phyloP scores from a whole-genome alignment of 2,113 vertebrate species.

The Crotalus helleri region DNA sequence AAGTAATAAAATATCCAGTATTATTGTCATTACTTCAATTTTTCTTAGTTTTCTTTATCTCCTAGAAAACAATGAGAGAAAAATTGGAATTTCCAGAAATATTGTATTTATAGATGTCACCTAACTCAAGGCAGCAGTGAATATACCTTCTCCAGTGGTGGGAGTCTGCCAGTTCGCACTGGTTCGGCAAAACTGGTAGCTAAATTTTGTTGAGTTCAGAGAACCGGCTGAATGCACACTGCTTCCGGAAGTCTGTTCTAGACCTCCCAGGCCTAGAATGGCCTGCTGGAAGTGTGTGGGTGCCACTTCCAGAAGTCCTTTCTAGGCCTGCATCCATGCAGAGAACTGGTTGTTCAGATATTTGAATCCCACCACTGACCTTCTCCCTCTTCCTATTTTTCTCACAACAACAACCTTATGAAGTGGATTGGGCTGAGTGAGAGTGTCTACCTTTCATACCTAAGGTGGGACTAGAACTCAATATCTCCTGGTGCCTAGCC shows the following conservation, averaged over 20 bases:
- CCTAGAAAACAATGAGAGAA: neutral
- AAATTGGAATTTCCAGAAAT: neutral
- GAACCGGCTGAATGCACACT: too few relatives aligned
- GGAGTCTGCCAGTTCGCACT: too few relatives aligned
- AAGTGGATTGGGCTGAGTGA: neutral
- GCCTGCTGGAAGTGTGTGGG: too few relatives aligned
- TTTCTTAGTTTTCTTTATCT: neutral
- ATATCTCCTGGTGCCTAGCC: neutral
- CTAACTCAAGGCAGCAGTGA: neutral
- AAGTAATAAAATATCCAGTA: neutral
- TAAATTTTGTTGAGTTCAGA: too few relatives aligned
- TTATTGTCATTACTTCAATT: neutral
- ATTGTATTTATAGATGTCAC: neutral
- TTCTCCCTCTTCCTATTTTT: neutral
- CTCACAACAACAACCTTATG: neutral
- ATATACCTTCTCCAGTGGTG: neutral
- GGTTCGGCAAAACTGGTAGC: too few relatives aligned
- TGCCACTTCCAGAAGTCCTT: too few relatives aligned
- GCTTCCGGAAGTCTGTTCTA: too few relatives aligned
- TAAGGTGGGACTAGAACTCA: neutral
- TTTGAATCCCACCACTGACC: too few relatives aligned
- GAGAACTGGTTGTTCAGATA: too few relatives aligned
- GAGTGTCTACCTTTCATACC: neutral
- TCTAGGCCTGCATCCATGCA: too few relatives aligned
- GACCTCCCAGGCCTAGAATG: too few relatives aligned